These are phyloP conservation scores for Diplodus puntazzo DNA, from an alignment of 2,797 vertebrate genomes.

Conservation along the genomic window DNA sequence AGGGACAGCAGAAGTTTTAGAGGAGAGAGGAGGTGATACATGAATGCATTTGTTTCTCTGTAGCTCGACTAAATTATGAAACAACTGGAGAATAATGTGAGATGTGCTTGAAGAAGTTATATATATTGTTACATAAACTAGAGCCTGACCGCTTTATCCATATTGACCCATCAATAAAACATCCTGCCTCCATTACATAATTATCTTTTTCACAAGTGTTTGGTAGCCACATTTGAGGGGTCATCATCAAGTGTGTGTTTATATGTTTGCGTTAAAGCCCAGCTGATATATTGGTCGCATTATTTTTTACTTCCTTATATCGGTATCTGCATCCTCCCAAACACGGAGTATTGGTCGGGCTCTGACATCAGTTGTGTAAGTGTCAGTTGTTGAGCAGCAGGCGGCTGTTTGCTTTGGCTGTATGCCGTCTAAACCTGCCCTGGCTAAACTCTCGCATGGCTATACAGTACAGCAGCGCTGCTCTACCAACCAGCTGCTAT, in stretches of 20 bases:
- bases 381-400: slow-evolving; percentile 5
- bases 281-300: too few relatives aligned
- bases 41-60: background rate
- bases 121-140: background rate
- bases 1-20: background rate
- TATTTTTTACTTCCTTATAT: too few relatives aligned
- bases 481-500: slow-evolving; percentile 26
- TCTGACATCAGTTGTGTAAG: too few relatives aligned
- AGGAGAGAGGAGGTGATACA: background rate
- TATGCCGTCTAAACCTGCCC: slow-evolving; percentile 30
- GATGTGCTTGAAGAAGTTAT: background rate
- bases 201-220: too few relatives aligned
- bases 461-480: background rate
- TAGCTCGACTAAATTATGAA: background rate
- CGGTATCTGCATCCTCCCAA: too few relatives aligned
- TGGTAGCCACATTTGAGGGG: too few relatives aligned
- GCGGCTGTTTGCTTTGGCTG: slow-evolving; percentile 37
- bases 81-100: background rate
- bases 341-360: too few relatives aligned
- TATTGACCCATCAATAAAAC: too few relatives aligned
- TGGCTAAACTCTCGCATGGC: slow-evolving; percentile 23
- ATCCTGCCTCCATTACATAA: too few relatives aligned
- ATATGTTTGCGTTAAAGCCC: too few relatives aligned
- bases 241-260: too few relatives aligned
- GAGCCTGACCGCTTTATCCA: too few relatives aligned